Evolutionary conservation across 2,888 invertebrate species (phyloP), one percentile per base, ranked within the genome.

Genomic region (Xylota segnis): DNA sequence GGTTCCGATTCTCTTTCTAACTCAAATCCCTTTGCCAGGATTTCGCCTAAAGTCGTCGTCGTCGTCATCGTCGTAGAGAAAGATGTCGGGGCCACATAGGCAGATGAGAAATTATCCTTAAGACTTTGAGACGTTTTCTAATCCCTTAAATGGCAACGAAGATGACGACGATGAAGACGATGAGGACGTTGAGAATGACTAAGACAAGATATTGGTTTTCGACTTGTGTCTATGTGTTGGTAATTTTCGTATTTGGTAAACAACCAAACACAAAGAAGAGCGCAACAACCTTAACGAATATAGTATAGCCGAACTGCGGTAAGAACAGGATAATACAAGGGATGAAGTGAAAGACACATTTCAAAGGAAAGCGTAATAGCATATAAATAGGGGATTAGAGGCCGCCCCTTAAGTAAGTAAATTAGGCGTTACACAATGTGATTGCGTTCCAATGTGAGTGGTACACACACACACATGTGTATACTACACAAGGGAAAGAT

Each of bases 341-440:
- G 59, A 79, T 74, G 72, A 66, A 66, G 50, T 14, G 45, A 66
- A 66, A 66, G 74, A 54, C 50, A 56, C 37, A 54, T 70, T 59
- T 72, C 70, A 76, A 83, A 83, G 77, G 71, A 78, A 83, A 54
- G 56, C 66, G 72, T 83, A 83, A 83, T 78, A 78, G 71, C 72
- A 72, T 68, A 66, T 74, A 74, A 83, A 83, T 83, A 83, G 78
- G 61, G 74, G 83, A 83, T 83, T 83, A 83, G 40, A 72, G 61
- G 72, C 72, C 72, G 70, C 66, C 61, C 78, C 65, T 68, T 65
- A 83, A 77, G 72, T 78, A 78, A 83, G 83, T 83, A 83, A 83
- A 83, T 83, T 83, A 83, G 78, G 71, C 78, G 78, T 72, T 66
- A 83, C 72, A 83, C 83, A 78, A 78, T 78, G 83, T 65, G 71